Base-by-base conservation (phyloP, 2,888 invertebrate species). In the Athripsodes cinereus region DNA sequence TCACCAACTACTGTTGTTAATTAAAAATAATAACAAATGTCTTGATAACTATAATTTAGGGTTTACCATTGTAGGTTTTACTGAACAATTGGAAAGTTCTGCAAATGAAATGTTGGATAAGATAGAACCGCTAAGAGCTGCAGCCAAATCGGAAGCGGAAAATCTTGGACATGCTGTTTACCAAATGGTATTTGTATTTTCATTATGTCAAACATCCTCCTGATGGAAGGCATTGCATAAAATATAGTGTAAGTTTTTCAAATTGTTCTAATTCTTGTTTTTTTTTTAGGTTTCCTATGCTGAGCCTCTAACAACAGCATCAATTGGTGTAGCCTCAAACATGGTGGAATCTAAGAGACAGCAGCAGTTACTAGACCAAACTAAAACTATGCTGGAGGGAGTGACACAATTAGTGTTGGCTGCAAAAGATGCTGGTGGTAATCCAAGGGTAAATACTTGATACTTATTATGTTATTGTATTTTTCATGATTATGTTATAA, bases 311-410 rank as follows among this genome's bases (percentile, higher is more conserved):
- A 89, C 94, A 1, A 78, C 84, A 2, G 90, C 89, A 13, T 84
- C 90, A 0, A 84, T 94, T 54, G 96, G 95, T n/a, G 88, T 88
- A 1, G 90, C 92, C 1, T 94, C 96, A 1, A 89, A 91, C 69
- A 88, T 93, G 71, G 84, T 90, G 5, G 94, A 95, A 72, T 90
- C 92, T 0, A 85, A 85, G 68, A 88, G 90, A 66, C 97, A 97
- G 74, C 88, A 89, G 70, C 82, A 86, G 50, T 76, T 97, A 55
- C 78, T 99, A 61, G 92, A 96, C 70, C 93, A 96, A 74, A 86
- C 93, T 1, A 91, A 97, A 71, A 96, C 97, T 0, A 95, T 97
- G 54, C 84, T 93, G 0, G 99, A 99, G 76, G 90, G 93, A n/a
- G 87, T 91, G 2, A 78, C 93, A 3, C 91, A 94, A 67, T 78